phyloP scores from a whole-genome alignment of 2,113 vertebrate genomes.

The Alethe castanea region DNA sequence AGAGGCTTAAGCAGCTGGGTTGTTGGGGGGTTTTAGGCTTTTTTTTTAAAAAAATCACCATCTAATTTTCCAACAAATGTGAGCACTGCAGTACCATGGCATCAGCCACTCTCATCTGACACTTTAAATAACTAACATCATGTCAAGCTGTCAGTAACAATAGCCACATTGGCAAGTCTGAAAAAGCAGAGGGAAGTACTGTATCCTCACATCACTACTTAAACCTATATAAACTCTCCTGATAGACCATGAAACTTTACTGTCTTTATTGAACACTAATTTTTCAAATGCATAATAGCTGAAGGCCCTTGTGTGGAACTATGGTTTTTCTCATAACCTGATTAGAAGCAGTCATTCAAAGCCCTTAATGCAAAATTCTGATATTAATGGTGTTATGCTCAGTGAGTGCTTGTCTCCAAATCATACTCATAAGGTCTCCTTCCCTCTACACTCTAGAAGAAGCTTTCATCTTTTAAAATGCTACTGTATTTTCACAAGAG shows the following conservation, averaged over 20 bases:
- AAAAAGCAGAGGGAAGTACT: constrained; percentile 35
- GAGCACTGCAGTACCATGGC: constrained; percentile 45
- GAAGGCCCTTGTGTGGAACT: neutral
- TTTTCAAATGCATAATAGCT: constrained; percentile 2
- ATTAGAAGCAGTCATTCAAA: neutral
- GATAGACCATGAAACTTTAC: neutral
- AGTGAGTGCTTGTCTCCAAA: neutral
- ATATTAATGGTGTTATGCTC: neutral
- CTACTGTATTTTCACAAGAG: neutral
- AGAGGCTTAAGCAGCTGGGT: constrained; percentile 59
- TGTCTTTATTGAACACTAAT: neutral
- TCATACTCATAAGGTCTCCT: neutral
- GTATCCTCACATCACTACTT: constrained; percentile 1
- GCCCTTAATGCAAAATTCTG: neutral
- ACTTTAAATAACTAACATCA: constrained; percentile 66
- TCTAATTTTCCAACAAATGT: constrained; percentile 71
- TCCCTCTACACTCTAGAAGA: neutral
- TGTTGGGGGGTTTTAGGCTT: neutral
- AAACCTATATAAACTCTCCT: constrained; percentile 36
- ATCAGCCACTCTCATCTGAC: constrained; percentile 72
- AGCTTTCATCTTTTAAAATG: neutral
- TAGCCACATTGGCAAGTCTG: constrained; percentile 60
- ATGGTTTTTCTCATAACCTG: neutral
- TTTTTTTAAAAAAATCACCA: constrained; percentile 63
- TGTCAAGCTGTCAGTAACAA: constrained; percentile 68